Evolutionary conservation across 2,113 vertebrate genomes (phyloP).

Genomic region (Upupa epops): DNA sequence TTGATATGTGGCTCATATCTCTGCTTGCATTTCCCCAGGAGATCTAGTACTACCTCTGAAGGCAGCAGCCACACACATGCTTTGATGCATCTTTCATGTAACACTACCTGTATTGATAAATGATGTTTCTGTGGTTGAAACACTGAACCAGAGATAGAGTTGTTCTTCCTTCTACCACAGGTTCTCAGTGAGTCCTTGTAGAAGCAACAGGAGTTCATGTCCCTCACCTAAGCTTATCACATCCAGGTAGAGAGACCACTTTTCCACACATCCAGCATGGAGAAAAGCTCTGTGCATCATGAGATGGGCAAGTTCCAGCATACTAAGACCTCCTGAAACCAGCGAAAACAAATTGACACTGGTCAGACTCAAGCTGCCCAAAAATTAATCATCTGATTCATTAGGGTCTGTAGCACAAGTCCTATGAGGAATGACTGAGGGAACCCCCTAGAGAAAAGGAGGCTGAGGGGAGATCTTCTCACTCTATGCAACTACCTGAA

Average conservation of each 20-base stretch:
- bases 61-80: conserved; percentile 7
- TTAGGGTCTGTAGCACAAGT: background rate
- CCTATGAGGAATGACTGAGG: no score
- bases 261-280: background rate
- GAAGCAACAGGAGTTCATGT: background rate
- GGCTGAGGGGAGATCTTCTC: no score
- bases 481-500: no score
- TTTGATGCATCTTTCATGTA: conserved; percentile 50
- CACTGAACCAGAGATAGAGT: conserved; percentile 6
- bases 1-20: conserved; percentile 15
- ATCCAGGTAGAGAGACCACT: background rate
- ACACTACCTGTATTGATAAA: conserved; percentile 17
- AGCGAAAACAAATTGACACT: background rate
- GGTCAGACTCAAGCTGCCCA: background rate
- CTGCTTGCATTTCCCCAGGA: background rate
- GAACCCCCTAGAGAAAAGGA: no score
- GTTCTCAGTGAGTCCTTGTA: background rate
- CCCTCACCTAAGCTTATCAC: background rate
- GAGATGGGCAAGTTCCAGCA: background rate
- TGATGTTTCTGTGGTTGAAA: background rate
- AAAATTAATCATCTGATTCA: background rate
- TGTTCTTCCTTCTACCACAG: background rate
- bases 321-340: background rate
- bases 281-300: background rate
- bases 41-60: conserved; percentile 20